Percentiles rank a stretch among this genome's conserved stretches.
Conservation (phyloP, 2,797 vertebrate genomes). For the Paramormyrops hopkinsi region DNA sequence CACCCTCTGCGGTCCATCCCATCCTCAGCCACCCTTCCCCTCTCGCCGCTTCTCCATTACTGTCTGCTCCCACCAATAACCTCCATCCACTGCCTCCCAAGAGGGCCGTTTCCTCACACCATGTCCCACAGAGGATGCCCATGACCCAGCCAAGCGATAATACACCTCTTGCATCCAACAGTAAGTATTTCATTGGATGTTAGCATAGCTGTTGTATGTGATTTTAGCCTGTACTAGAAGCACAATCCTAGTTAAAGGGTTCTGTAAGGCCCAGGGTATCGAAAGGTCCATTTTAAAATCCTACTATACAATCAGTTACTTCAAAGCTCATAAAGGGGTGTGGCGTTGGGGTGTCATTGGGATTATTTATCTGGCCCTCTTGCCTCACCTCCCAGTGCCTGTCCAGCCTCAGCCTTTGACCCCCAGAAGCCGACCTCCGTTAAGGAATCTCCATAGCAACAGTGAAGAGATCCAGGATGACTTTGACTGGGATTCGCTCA, state of each 20-base stretch:
- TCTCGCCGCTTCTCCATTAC: constrained; percentile 44
- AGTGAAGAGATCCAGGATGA: constrained; percentile 93
- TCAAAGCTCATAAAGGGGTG: neutral
- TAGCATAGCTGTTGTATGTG: neutral
- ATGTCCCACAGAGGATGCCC: constrained; percentile 46
- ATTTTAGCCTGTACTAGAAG: neutral
- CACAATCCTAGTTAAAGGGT: neutral
- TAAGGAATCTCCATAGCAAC: constrained; percentile 73
- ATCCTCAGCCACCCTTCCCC: constrained; percentile 56
- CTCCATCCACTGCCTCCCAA: constrained; percentile 38
- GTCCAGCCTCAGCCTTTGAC: constrained; percentile 65
- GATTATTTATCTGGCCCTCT: neutral
- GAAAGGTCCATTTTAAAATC: neutral
- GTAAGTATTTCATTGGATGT: constrained; percentile 42
- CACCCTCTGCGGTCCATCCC: constrained; percentile 40
- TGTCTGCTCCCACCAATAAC: constrained; percentile 37
- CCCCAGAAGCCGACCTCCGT: constrained; percentile 60
- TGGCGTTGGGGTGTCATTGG: neutral
- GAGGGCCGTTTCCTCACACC: constrained; percentile 47
- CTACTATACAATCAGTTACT: neutral
- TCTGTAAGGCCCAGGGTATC: neutral
- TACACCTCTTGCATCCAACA: constrained; percentile 39
- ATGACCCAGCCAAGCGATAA: constrained; percentile 39
- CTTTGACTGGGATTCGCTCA: constrained; percentile 89
- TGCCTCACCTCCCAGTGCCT: constrained; percentile 47